phyloP scores from a whole-genome alignment of 2,797 vertebrate species.

The Megalops cyprinoides region DNA sequence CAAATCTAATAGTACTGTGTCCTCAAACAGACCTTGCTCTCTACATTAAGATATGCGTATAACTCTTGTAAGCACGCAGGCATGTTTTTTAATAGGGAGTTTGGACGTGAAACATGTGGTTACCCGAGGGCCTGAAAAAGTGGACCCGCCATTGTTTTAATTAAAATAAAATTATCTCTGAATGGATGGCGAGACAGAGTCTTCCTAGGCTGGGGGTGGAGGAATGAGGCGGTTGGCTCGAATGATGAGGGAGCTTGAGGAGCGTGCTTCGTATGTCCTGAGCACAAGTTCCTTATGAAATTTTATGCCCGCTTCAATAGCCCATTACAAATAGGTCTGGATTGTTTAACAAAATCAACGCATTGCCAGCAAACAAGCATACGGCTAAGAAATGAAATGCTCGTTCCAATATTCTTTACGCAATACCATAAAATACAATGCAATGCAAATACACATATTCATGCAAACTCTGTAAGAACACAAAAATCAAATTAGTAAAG shows the following conservation, averaged over 20 bases:
- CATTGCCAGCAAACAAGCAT: too few relatives aligned
- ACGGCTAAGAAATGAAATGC: too few relatives aligned
- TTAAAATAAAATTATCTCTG: slow-evolving; percentile 54
- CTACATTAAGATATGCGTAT: too few relatives aligned
- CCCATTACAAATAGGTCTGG: neutral
- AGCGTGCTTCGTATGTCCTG: neutral
- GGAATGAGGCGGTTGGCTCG: slow-evolving; percentile 35
- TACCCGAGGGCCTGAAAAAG: slow-evolving; percentile 44
- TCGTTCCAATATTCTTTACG: too few relatives aligned
- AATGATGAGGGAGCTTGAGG: neutral
- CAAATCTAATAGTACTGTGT: too few relatives aligned
- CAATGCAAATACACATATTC: too few relatives aligned
- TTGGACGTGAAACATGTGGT: slow-evolving; percentile 43
- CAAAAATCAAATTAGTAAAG: too few relatives aligned
- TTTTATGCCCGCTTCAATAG: neutral
- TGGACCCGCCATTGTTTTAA: slow-evolving; percentile 51
- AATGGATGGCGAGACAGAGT: slow-evolving; percentile 47
- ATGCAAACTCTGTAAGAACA: too few relatives aligned
- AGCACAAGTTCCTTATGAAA: neutral
- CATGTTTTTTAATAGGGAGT: too few relatives aligned
- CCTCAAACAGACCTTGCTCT: too few relatives aligned
- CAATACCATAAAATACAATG: too few relatives aligned
- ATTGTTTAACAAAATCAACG: neutral
- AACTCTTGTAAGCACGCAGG: too few relatives aligned
- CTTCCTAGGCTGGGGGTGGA: slow-evolving; percentile 34